Evolutionary conservation across 92 coral and sea anemone genomes (phyloP).

Genomic region (Parazoanthus swiftii): DNA sequence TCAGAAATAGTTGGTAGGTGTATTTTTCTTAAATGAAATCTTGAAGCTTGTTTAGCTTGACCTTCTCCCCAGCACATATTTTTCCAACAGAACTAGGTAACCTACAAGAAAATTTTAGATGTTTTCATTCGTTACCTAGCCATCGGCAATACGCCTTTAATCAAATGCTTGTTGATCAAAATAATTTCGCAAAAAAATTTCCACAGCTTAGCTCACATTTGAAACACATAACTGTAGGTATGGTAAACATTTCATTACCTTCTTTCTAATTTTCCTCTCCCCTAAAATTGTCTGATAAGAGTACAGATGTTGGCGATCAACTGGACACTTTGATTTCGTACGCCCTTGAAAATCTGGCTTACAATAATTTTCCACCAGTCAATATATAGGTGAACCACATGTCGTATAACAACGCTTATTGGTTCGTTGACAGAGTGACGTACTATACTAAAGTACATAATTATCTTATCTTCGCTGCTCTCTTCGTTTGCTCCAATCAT

Average conservation of each 20-base stretch:
- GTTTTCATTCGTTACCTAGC: not conserved
- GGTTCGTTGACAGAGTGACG: not conserved
- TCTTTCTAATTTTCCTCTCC: no score
- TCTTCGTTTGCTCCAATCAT: slow-evolving; percentile 1
- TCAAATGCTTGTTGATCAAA: not conserved
- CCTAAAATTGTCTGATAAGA: no score
- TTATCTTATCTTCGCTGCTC: not conserved
- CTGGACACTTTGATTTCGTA: not conserved
- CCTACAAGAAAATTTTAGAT: not conserved
- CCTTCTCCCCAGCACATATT: not conserved
- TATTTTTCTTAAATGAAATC: not conserved
- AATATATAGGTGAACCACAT: not conserved
- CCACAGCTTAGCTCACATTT: no score
- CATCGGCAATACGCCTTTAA: not conserved
- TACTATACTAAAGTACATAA: not conserved
- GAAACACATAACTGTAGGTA: no score
- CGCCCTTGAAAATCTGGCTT: not conserved
- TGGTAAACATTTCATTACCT: no score
- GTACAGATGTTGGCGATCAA: not conserved
- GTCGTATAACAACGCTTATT: not conserved
- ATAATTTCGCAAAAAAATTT: not conserved
- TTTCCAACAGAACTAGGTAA: not conserved
- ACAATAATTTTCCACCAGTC: not conserved
- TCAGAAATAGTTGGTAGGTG: not conserved
- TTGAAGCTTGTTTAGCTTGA: not conserved